phyloP scores from a whole-genome alignment of 2,888 invertebrate species.

The Cybosia mesomella region DNA sequence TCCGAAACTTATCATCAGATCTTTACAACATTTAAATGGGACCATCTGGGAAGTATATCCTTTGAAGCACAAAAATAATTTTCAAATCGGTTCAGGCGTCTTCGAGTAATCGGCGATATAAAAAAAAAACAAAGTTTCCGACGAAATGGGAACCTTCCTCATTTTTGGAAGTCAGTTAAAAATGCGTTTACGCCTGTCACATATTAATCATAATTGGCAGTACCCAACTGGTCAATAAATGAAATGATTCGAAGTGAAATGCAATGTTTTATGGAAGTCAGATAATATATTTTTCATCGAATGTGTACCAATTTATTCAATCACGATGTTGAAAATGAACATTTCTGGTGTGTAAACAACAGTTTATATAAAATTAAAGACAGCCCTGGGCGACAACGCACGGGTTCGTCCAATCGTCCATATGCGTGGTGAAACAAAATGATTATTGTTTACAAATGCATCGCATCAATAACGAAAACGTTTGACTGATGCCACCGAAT shows the following conservation, averaged over 20 bases:
- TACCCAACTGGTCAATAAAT: conserved; percentile 33
- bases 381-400: conserved; percentile 60
- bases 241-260: conserved; percentile 39
- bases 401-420: conserved; percentile 46
- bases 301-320: conserved; percentile 58
- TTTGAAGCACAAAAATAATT: too few species aligned
- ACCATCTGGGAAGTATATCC: too few species aligned
- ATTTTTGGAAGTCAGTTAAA: too few species aligned
- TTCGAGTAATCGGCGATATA: too few species aligned
- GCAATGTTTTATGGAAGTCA: conserved; percentile 40
- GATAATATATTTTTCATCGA: conserved; percentile 60
- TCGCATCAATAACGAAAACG: conserved; percentile 71
- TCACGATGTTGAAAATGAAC: conserved; percentile 58
- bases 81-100: too few species aligned
- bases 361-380: conserved; percentile 75
- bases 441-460: conserved; percentile 79
- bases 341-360: conserved; percentile 64
- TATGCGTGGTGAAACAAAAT: conserved; percentile 55
- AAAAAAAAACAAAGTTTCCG: too few species aligned
- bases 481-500: conserved; percentile 65
- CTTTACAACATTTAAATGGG: too few species aligned
- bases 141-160: too few species aligned
- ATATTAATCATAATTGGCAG: conserved; percentile 37
- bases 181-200: conserved; percentile 14
- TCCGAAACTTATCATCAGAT: too few species aligned